Base-by-base conservation (phyloP, 1,140 invertebrate genomes). In the Bradynema listronoti region DNA sequence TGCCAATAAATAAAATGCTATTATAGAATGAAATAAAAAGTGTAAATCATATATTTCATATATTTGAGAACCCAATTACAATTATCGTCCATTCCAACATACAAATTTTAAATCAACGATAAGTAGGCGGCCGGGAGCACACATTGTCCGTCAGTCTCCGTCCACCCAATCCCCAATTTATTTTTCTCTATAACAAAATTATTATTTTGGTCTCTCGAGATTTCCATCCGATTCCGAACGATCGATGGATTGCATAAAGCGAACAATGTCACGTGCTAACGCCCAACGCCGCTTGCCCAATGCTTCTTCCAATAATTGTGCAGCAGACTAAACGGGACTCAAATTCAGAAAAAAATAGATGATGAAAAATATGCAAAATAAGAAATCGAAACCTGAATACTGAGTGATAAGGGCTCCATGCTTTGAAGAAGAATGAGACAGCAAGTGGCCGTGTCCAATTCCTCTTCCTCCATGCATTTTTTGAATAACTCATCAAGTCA, bases 371-470 rank as follows among this genome's bases (percentile, higher is more conserved):
- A n/a, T n/a, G n/a, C n/a, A n/a, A 24, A 16, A 43, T n/a, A n/a
- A n/a, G n/a, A n/a, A n/a, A n/a, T n/a, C n/a, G 70, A 71, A 60
- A 80, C 78, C 68, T 81, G 72, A 53, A 73, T 58, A 47, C 78
- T 80, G 14, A 76, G 66, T 19, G 59, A 50, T 5, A 79, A 76
- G 50, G 78, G 80, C 65, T 83, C 81, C 53, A 82, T 73, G 58
- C 80, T 82, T 66, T 83, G 82, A 32, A 99, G 83, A 74, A 99
- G 94, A 22, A 99, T 92, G 50, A 98, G 84, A 79, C 96, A 99
- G 27, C 91, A 94, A 3, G 93, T 91, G 24, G 94, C 94, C 1
- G 91, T 97, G 58, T 95, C 90, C 24, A 98, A 80, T 78, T 94
- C 86, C 55, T 88, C 87, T 58, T 85, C 84, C 53, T 87, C 84